phyloP scores from a whole-genome alignment of 2,888 invertebrate species.

The Papilio gigon region DNA sequence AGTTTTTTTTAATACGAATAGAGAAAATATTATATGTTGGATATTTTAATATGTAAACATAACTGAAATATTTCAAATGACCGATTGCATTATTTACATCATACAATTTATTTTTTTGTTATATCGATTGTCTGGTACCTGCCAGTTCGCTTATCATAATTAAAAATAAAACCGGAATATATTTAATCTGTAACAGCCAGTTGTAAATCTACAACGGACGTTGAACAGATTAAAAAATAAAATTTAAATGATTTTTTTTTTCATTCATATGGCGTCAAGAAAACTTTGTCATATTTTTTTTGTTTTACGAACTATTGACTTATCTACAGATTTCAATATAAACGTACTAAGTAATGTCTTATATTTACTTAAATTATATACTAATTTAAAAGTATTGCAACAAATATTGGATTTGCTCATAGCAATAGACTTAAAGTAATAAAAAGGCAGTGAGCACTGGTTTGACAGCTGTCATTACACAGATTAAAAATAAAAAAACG shows the following conservation, averaged over 20 bases:
- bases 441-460: slow-evolving; percentile 39
- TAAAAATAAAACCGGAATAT: background rate
- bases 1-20: slow-evolving; percentile 25
- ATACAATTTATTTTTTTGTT: slow-evolving; percentile 3
- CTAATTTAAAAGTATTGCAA: slow-evolving; percentile 39
- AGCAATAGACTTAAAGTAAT: slow-evolving; percentile 37
- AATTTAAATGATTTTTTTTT: background rate
- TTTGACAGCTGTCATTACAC: slow-evolving; percentile 35
- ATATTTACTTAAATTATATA: slow-evolving; percentile 25
- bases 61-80: slow-evolving; percentile 4
- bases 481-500: slow-evolving; percentile 26
- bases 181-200: background rate
- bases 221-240: background rate
- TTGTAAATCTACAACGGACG: background rate
- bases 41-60: slow-evolving; percentile 5
- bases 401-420: slow-evolving; percentile 39
- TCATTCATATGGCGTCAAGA: background rate
- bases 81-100: slow-evolving; percentile 24
- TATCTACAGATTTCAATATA: slow-evolving; percentile 14
- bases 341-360: slow-evolving; percentile 15
- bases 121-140: slow-evolving; percentile 35
- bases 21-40: slow-evolving; percentile 25
- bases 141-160: slow-evolving; percentile 19
- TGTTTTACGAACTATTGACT: background rate
- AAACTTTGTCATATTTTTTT: background rate